Base-by-base conservation (phyloP, 2,113 vertebrate genomes). In the Hippocampus comes region DNA sequence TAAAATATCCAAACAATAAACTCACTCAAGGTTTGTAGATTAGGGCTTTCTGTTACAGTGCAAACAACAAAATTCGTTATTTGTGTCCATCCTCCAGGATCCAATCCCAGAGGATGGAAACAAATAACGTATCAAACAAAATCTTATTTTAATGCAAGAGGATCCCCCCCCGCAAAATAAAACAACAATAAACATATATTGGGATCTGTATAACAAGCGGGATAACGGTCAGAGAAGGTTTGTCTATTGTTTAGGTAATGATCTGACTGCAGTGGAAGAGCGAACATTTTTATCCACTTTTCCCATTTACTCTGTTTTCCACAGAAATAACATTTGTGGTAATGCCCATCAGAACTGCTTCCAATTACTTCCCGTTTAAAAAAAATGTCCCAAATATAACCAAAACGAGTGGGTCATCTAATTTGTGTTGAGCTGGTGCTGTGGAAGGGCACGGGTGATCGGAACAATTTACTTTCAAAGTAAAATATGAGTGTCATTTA, bases 1-100 rank as follows among this genome's bases (percentile, higher is more conserved):
- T 68, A 23, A 43, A 18, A 14, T 9, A 1, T 64, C 4, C 10
- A 78, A 75, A 80, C 30, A 63, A 70, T 34, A 69, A 76, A 76
- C 61, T 41, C 66, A 70, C 55, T 53, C 20, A 73, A 70, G 63
- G 10, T 70, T 18, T 10, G 46, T 63, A 41, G 6, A 49, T 41
- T 2, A 55, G 12, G n/a, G 9, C 42, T 41, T 67, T 68, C 27
- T 18, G 68, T 61, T 48, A 14, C 57, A 25, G 25, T 25, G 25
- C 25, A 68, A 53, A 71, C 53, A 72, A 60, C 41, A 66, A 21
- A 34, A n/a, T 17, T 7, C 18, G 25, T 60, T 60, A 60, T 60
- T 60, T 18, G 14, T 61, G 59, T 15, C 66, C 57, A 21, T 17
- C 55, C 64, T 68, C 48, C 2, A 69, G 71, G 64, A 48, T 27